phyloP scores from a whole-genome alignment of 2,888 invertebrate genomes.

The Limnephilus rhombicus region DNA sequence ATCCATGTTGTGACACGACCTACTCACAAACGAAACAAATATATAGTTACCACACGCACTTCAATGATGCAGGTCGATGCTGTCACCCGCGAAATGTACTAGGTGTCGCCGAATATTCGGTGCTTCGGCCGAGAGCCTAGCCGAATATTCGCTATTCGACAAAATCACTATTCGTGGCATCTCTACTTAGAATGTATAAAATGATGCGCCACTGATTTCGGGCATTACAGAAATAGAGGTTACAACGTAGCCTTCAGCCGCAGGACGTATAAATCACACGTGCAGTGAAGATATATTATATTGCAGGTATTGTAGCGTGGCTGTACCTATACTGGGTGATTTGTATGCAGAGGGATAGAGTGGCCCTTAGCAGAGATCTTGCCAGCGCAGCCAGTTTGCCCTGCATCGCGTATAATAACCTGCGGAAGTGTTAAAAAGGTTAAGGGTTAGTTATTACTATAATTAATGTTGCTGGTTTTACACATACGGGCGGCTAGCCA shows the following conservation, averaged over 20 bases:
- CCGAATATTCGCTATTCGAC: too few species aligned
- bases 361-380: slow-evolving; percentile 73
- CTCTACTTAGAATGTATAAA: background rate
- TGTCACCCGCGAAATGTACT: too few species aligned
- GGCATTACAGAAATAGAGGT: background rate
- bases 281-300: slow-evolving; percentile 38
- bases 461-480: background rate
- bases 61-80: too few species aligned
- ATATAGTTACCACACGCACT: too few species aligned
- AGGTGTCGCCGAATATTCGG: too few species aligned
- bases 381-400: slow-evolving; percentile 71
- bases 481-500: background rate
- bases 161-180: too few species aligned
- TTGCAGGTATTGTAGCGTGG: background rate
- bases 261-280: background rate
- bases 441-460: slow-evolving; percentile 25
- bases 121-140: too few species aligned
- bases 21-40: too few species aligned
- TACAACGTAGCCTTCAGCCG: background rate
- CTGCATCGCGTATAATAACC: slow-evolving; percentile 67
- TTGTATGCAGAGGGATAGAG: slow-evolving; percentile 73
- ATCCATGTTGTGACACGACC: too few species aligned
- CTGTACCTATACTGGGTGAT: slow-evolving; percentile 75
- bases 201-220: background rate
- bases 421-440: slow-evolving; percentile 52